These are phyloP conservation scores for Coilia nasus DNA, from an alignment of 2,797 vertebrate species.

Conservation along the genomic window DNA sequence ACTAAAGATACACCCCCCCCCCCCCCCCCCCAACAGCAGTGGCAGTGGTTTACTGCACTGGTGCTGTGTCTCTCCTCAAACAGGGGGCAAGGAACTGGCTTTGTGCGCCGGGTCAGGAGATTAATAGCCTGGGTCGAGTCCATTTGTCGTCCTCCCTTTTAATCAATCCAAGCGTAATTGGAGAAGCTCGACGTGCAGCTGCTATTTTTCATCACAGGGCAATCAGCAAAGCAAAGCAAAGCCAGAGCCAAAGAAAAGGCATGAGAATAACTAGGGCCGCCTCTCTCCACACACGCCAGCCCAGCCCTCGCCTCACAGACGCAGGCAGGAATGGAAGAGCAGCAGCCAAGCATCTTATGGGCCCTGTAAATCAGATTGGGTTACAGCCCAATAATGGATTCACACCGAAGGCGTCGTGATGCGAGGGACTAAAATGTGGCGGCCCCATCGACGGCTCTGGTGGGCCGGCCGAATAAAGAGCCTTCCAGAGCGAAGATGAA, in stretches of 20 bases:
- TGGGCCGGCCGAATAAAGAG: slow-evolving; percentile 9
- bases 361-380: slow-evolving; percentile 45
- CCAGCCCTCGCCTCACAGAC: too few relatives aligned
- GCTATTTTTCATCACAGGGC: slow-evolving; percentile 52
- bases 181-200: slow-evolving; percentile 34
- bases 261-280: slow-evolving; percentile 33
- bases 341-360: slow-evolving; percentile 22
- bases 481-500: neutral
- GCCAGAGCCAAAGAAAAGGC: slow-evolving; percentile 27
- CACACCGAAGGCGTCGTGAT: slow-evolving; percentile 37
- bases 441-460: slow-evolving; percentile 41
- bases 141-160: slow-evolving; percentile 47
- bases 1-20: too few relatives aligned
- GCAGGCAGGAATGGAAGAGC: too few relatives aligned
- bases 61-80: too few relatives aligned
- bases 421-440: slow-evolving; percentile 39
- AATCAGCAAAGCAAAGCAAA: slow-evolving; percentile 25
- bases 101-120: slow-evolving; percentile 15
- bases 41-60: too few relatives aligned
- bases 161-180: slow-evolving; percentile 51
- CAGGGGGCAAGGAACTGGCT: neutral
- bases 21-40: too few relatives aligned
- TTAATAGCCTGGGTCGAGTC: slow-evolving; percentile 38
- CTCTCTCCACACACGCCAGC: too few relatives aligned
- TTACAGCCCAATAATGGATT: slow-evolving; percentile 44